Base-by-base conservation (phyloP, 2,113 vertebrate genomes). In the Myrmecobius fasciatus region DNA sequence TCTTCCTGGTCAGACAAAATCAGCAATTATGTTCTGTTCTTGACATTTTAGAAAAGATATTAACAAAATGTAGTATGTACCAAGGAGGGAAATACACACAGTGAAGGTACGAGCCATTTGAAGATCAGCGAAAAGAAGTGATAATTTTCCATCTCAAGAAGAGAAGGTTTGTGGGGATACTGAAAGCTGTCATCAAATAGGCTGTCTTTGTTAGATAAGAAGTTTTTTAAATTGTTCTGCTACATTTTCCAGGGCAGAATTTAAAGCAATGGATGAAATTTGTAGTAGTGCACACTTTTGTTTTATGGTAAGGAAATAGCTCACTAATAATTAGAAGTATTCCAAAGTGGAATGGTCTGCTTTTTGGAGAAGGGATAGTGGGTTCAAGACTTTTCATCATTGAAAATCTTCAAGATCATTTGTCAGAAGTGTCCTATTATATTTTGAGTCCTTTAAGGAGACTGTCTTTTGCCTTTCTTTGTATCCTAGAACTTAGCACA, bases 11-110 rank as follows among this genome's bases (percentile, higher is more conserved):
- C 17, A n/a, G 17, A 75, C 67, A 10, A 75, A 75, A n/a, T 94
- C 53, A 36, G 36, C 8, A n/a, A 4, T 52, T 89, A 95, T 52
- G 25, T 53, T 95, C 53, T 67, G 46, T 53, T 51, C 24, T 6
- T 89, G 53, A 93, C 25, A 95, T 46, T 22, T 12, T 93, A 92
- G 20, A 7, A 96, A 95, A 75, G 94, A 90, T 1, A 53, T 60
- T 2, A 89, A 92, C 14, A 10, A 91, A 89, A 52, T 93, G 47
- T 8, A 89, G 94, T n/a, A 0, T 43, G 5, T 43, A 8, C 0
- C 43, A 6, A 83, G 17, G n/a, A 83, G 20, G 67, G n/a, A n/a
- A 22, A 43, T 11, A 43, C 17, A 83, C 36, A 83, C 43, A n/a
- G 12, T 43, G 36, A 83, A 43, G 36, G 14, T 83, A 43, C 67